Evolutionary conservation across 2,888 invertebrate species (phyloP).

Genomic region (Polietes domitor): DNA sequence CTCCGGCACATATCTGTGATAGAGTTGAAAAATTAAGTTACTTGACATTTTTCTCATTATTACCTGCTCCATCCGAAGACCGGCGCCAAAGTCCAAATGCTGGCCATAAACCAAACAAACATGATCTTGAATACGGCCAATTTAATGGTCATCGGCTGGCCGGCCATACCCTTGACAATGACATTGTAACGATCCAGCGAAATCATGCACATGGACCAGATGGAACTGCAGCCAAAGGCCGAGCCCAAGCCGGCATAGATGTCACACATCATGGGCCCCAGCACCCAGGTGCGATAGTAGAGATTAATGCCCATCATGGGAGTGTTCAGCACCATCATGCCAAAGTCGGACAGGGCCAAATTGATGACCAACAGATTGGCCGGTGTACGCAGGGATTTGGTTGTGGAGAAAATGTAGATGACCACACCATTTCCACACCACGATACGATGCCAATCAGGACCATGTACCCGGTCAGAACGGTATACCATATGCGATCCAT

Average conservation of each 20-base stretch:
- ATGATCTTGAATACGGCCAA: no score
- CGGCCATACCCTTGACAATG: no score
- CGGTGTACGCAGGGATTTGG: slow-evolving; percentile 83
- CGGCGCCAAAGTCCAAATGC: no score
- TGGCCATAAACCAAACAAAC: no score
- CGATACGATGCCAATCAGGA: slow-evolving; percentile 84
- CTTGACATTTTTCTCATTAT: no score
- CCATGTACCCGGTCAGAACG: slow-evolving; percentile 89
- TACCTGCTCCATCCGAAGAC: no score
- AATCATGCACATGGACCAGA: no score
- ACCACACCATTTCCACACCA: slow-evolving; percentile 80
- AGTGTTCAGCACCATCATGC: slow-evolving; percentile 88
- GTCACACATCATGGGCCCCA: slow-evolving; percentile 90
- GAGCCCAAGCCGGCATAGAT: no score
- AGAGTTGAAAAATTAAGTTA: slow-evolving; percentile 87
- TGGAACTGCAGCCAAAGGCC: no score
- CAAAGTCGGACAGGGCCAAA: slow-evolving; percentile 91
- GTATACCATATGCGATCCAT: slow-evolving; percentile 95
- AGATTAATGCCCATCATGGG: slow-evolving; percentile 81
- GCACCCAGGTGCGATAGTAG: slow-evolving; percentile 80
- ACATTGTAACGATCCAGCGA: no score
- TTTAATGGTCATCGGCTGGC: no score
- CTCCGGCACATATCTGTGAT: slow-evolving; percentile 91
- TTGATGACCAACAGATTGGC: slow-evolving; percentile 96
- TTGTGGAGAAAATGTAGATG: slow-evolving; percentile 80